Conservation (phyloP, 1,140 invertebrate species). For the Zaprionus nigranus region DNA sequence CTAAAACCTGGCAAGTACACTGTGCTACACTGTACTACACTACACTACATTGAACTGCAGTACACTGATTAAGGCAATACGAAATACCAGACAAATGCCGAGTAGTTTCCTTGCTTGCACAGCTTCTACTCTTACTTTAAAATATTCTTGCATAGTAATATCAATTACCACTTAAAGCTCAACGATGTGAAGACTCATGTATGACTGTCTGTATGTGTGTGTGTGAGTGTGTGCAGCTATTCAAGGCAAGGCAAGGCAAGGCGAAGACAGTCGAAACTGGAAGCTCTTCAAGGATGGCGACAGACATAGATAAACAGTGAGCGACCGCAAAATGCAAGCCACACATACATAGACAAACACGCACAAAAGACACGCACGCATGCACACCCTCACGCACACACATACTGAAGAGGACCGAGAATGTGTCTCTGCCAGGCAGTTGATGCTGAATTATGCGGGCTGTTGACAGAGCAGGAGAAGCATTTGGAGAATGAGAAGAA, state of each 20-base stretch:
- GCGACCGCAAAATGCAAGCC: slow-evolving; percentile 48
- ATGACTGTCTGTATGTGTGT: neutral
- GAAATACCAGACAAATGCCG: too few species aligned
- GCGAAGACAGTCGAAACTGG: slow-evolving; percentile 14
- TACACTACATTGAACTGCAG: neutral
- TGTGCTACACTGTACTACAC: neutral
- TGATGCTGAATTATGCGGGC: slow-evolving; percentile 56
- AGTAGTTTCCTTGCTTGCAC: neutral
- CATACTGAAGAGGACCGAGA: neutral
- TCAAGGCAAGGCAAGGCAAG: neutral
- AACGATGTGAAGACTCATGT: neutral
- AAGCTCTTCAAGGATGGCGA: neutral
- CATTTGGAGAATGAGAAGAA: too few species aligned
- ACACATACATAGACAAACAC: slow-evolving; percentile 20
- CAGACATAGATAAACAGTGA: slow-evolving; percentile 39
- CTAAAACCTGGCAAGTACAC: slow-evolving; percentile 16
- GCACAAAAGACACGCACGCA: slow-evolving; percentile 27
- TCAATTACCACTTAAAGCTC: slow-evolving; percentile 9
- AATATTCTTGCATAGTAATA: neutral
- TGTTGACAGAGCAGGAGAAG: slow-evolving; percentile 32
- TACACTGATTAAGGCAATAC: neutral
- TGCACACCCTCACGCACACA: neutral
- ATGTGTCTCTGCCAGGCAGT: slow-evolving; percentile 40
- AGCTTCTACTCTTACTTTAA: neutral
- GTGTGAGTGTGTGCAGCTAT: slow-evolving; percentile 14